Percentiles rank a stretch among this genome's conserved stretches.
Conservation (phyloP, 2,113 vertebrate genomes). For the Cromileptes altivelis region DNA sequence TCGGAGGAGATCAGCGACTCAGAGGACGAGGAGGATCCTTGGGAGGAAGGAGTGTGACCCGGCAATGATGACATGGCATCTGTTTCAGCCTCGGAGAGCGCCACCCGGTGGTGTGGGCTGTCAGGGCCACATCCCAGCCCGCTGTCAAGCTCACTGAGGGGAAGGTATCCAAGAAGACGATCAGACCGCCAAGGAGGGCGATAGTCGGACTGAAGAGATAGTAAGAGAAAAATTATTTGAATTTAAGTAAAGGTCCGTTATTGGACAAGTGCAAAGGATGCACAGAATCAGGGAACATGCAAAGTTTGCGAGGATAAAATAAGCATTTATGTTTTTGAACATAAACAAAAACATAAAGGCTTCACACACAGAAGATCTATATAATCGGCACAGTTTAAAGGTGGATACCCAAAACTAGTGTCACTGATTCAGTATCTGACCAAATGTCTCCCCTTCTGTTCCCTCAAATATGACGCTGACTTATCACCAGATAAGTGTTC, state of each 20-base stretch:
- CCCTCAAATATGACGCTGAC: too few species aligned
- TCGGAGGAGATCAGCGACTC: conserved; percentile 76
- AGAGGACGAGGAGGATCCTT: conserved; percentile 65
- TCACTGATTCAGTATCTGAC: too few species aligned
- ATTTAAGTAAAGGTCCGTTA: too few species aligned
- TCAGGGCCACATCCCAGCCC: conserved; percentile 73
- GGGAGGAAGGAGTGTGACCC: conserved; percentile 73
- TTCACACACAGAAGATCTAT: too few species aligned
- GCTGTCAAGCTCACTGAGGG: conserved; percentile 75
- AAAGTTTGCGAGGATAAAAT: background rate
- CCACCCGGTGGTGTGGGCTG: conserved; percentile 65
- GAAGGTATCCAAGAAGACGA: conserved; percentile 61
- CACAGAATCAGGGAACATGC: background rate
- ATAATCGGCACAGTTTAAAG: too few species aligned
- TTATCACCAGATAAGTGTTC: too few species aligned
- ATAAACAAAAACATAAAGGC: too few species aligned
- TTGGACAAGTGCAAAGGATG: background rate
- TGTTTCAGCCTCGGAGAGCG: conserved; percentile 74
- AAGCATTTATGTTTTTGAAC: too few species aligned
- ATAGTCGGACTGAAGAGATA: conserved; percentile 61
- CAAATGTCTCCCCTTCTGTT: too few species aligned
- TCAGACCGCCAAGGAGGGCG: conserved; percentile 53
- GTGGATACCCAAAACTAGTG: too few species aligned
- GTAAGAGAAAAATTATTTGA: background rate
- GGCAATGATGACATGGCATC: conserved; percentile 72